Base-by-base conservation (phyloP, 2,888 invertebrate species). In the Heliconius cydno region DNA sequence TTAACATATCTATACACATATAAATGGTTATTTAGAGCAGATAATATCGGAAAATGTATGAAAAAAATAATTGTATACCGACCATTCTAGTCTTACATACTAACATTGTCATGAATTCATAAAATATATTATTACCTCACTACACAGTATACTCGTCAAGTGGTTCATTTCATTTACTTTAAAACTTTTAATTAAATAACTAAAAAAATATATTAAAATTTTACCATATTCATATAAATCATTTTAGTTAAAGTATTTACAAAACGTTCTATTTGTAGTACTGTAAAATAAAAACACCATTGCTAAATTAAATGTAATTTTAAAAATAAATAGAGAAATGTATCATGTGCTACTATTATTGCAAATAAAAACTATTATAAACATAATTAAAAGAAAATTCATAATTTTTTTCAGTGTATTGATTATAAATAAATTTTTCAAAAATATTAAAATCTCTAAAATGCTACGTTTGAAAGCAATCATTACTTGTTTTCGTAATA, bases 71-170 rank as follows among this genome's bases (percentile, higher is more conserved):
- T 5, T 10, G 3, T 46, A 12, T 22, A 0, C 46, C 12, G 7
- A 46, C 12, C 66, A 65, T 46, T 30, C 30, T 66, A 19, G 28
- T 46, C 28, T 28, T 28, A 22, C 38, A 65, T n/a, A 60, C n/a
- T 73, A 38, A 73, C 38, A 73, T 73, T 60, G n/a, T 60, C 63
- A 41, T 75, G 28, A 19, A 65, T 10, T 25, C 41, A 65, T 65
- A 63, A 34, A 22, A 60, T 70, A 46, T 63, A 66, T 60, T 34
- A 74, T 57, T 71, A 81, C 82, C 81, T 82, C 82, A 82, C 80
- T 79, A 68, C 46, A 78, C 82, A 80, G 77, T 82, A 72, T 68
- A 38, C 46, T 76, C 76, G 71, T 66, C 38, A 28, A 76, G 72
- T 46, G 34, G 52, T 30, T 57, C 67, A 80, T 80, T 30, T 73